Evolutionary conservation across 2,113 vertebrate species (phyloP), one percentile per base, ranked within the genome.

Genomic region (Chaetodon trifascialis): DNA sequence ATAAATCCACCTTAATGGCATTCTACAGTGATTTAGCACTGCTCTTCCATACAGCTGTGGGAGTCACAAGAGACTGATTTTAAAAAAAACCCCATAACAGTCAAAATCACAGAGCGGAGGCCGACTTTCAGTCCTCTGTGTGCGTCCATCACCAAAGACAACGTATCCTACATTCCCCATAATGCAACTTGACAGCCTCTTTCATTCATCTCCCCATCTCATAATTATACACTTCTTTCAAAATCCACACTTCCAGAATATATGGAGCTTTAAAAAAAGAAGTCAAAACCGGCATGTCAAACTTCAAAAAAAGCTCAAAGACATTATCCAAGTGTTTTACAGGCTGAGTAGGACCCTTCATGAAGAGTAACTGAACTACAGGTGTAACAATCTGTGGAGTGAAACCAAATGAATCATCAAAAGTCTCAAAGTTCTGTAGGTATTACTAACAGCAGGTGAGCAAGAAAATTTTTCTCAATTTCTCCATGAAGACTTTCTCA

Each of bases 361-460:
- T 23, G 63, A 64, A 14, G 9, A 83, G 56, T 62, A 55, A 62
- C 16, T 12, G 8, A 30, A 36, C 16, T 42, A 23, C 2, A 19
- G 3, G 12, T 40, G 55, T 49, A 19, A 66, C 36, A 1, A 8
- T 40, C 25, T 36, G 7, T 25, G 9, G n/a, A 58, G 44, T 52
- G 1, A 0, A 42, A 7, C 23, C 7, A 36, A 59, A 0, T 40
- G 63, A 58, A 38, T 62, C 12, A 76, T 30, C 11, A 8, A 34
- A 11, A 21, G 15, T 71, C 7, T 17, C 2, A 59, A 42, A 62
- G 9, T 40, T 51, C 3, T 76, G 60, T 15, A 30, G 47, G 49
- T 62, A 17, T 73, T 72, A 67, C 73, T 25, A 11, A 42, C 7
- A 25, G 65, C 36, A 36, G 40, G 60, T 59, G 56, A 83, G 25